Evolutionary conservation across 2,888 invertebrate species (phyloP), one percentile per base, ranked within the genome.

Genomic region (Orchestes rusci): DNA sequence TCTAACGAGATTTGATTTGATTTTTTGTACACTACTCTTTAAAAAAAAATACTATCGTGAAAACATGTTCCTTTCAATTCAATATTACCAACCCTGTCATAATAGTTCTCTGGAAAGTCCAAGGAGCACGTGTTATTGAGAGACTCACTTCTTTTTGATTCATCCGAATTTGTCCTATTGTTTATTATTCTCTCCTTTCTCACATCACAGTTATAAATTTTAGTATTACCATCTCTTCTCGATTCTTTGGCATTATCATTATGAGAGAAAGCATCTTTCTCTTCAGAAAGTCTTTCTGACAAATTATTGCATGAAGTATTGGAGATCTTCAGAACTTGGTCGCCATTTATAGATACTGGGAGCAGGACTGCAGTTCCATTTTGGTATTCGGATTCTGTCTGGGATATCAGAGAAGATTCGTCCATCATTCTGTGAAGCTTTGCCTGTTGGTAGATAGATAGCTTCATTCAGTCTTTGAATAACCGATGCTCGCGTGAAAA

Each of bases 391-490:
- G 65, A 60, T 44, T 65, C 65, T 53, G 66, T 65, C 63, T 66
- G 65, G 58, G 64, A 55, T 55, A 63, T 59, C 50, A 66, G 53
- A 50, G 63, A 70, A 50, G 69, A 67, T 75, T 89, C 88, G 72
- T 88, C 88, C 65, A 88, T 87, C 88, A 88, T 88, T 73, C 84
- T 86, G 73, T 85, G 64, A 60, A 64, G 61, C 62, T 64, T 65
- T 58, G 61, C 64, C 65, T 66, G n/a, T n/a, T n/a, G n/a, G n/a
- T n/a, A n/a, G n/a, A n/a, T n/a, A n/a, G n/a, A n/a, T n/a, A n/a
- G n/a, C n/a, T n/a, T n/a, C n/a, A n/a, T n/a, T n/a, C n/a, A n/a
- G n/a, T n/a, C n/a, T n/a, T n/a, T n/a, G n/a, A n/a, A n/a, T n/a
- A n/a, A n/a, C n/a, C n/a, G n/a, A n/a, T n/a, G n/a, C n/a, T n/a